phyloP scores from a whole-genome alignment of 2,113 vertebrate species.

The Ailurus styani region DNA sequence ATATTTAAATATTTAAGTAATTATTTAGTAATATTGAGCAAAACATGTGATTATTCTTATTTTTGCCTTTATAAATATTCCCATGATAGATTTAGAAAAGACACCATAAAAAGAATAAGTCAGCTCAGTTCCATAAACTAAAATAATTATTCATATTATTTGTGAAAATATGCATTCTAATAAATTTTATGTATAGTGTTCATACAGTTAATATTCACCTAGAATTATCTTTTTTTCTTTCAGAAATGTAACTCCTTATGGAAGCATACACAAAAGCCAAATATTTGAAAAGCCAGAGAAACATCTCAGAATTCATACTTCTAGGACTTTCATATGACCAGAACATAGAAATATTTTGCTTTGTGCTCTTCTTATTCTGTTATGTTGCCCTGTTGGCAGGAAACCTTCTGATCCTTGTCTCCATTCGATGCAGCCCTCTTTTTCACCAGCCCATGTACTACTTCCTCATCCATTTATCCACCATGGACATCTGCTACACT shows the following conservation, averaged over 20 bases:
- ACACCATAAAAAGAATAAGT: neutral
- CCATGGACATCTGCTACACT: neutral
- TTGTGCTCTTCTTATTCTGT: neutral
- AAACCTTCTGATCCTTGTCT: neutral
- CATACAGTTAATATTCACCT: neutral
- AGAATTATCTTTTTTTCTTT: neutral
- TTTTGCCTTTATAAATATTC: neutral
- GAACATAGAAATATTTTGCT: neutral
- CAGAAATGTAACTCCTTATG: neutral
- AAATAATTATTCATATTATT: neutral
- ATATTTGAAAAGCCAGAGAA: neutral
- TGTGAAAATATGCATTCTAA: neutral
- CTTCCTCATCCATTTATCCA: neutral
- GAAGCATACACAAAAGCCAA: neutral
- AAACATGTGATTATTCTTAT: neutral
- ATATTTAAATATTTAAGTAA: neutral
- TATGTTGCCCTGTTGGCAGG: neutral
- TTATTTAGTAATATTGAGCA: neutral
- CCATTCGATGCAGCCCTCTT: neutral
- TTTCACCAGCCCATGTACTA: conserved; percentile 9
- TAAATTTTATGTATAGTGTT: neutral
- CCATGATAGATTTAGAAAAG: neutral
- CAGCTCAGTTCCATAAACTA: neutral
- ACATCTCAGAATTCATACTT: conserved; percentile 4
- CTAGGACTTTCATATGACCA: neutral